Percentiles rank a stretch among this genome's conserved stretches.
Evolutionary conservation across 2,797 vertebrate genomes (phyloP).

Genomic region (Myioborus miniatus): DNA sequence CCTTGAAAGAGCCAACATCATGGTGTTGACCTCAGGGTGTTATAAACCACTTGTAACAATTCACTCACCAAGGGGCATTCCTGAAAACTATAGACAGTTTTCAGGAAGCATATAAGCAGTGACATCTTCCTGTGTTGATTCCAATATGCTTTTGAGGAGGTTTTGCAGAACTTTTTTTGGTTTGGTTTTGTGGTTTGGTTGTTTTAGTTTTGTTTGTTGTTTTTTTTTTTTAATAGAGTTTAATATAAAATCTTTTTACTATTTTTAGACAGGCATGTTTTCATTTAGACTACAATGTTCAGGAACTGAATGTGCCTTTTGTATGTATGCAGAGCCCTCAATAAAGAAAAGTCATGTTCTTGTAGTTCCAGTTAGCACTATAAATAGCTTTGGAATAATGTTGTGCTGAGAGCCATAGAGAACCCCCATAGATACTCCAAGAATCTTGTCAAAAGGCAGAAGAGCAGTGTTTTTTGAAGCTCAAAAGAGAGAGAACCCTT

Average conservation of each 20-base stretch:
- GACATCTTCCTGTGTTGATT: not conserved
- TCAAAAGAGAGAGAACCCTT: not conserved
- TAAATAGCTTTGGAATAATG: constrained; percentile 38
- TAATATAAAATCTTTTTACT: constrained; percentile 6
- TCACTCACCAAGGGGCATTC: not conserved
- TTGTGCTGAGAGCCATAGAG: not conserved
- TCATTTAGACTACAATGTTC: constrained; percentile 27
- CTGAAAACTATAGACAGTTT: not conserved
- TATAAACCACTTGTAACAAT: not conserved
- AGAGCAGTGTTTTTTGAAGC: not conserved
- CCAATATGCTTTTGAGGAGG: not conserved
- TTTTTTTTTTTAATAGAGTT: not conserved
- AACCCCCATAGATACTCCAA: not conserved
- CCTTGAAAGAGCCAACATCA: not conserved
- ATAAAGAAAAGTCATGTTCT: constrained; percentile 15
- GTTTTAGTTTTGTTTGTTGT: not conserved
- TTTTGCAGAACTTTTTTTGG: not conserved
- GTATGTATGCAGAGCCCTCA: not conserved
- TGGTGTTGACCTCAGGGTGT: not conserved
- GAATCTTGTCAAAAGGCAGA: not conserved
- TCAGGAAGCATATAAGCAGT: too few species aligned
- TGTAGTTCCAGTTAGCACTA: not conserved
- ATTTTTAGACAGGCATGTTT: constrained; percentile 44
- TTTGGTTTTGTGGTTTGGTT: not conserved
- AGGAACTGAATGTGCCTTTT: constrained; percentile 41